Conservation (phyloP, 2,797 vertebrate species). For the Mareca penelope region DNA sequence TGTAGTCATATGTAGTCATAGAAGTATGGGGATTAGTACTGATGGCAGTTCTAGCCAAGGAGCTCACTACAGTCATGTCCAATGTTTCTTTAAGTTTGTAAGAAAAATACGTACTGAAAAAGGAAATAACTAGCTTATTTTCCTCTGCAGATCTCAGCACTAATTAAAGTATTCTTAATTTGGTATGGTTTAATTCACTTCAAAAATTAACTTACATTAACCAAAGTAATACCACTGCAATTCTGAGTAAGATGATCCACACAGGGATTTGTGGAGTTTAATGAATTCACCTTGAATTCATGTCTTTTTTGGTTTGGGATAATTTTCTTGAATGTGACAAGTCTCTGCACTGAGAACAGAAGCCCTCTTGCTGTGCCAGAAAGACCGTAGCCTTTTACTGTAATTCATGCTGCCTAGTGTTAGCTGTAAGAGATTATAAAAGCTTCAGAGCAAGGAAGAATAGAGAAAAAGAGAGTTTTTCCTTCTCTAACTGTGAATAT, state of each 20-base stretch:
- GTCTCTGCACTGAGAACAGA: not conserved
- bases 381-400: not conserved
- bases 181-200: constrained; percentile 28
- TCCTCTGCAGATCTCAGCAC: constrained; percentile 21
- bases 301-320: not conserved
- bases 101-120: not conserved
- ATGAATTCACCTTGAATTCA: constrained; percentile 24
- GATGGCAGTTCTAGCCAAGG: not conserved
- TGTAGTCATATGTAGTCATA: not conserved
- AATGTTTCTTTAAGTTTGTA: not conserved
- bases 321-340: not conserved
- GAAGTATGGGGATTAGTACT: not conserved
- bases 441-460: not conserved
- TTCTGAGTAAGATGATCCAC: not conserved
- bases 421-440: not conserved
- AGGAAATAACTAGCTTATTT: not conserved
- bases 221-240: not conserved
- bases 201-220: not conserved
- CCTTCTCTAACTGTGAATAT: accelerated
- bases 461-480: accelerated
- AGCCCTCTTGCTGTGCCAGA: not conserved
- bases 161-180: constrained; percentile 38
- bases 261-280: constrained; percentile 2
- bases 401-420: not conserved
- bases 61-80: not conserved